Percentiles rank a stretch among this genome's conserved stretches.
phyloP scores from a whole-genome alignment of 2,797 vertebrate species.

The Spizella passerina region DNA sequence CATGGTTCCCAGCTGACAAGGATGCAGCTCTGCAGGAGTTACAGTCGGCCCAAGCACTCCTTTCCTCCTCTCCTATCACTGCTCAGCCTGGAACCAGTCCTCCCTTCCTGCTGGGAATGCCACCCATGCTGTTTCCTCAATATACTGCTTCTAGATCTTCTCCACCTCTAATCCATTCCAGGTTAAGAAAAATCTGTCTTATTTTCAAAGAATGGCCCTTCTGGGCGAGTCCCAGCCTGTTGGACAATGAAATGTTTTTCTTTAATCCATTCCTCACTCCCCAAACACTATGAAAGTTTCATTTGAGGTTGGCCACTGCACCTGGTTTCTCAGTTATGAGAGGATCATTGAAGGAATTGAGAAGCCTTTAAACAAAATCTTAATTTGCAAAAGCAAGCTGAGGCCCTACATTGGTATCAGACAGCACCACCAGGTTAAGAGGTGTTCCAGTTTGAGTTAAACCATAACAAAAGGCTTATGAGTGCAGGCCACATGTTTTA shows the following conservation, averaged over 20 bases:
- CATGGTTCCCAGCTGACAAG: background rate
- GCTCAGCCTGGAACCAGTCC: background rate
- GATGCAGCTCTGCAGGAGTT: background rate
- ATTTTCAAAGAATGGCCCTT: background rate
- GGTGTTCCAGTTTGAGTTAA: background rate
- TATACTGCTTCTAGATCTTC: background rate
- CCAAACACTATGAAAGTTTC: background rate
- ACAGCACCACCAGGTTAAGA: background rate
- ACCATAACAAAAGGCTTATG: background rate
- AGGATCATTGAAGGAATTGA: background rate
- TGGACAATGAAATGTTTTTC: background rate
- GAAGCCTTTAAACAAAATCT: background rate
- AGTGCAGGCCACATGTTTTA: background rate
- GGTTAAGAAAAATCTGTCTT: background rate
- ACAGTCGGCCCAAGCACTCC: background rate
- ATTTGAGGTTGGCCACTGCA: background rate
- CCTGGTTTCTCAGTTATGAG: background rate
- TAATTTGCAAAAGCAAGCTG: background rate
- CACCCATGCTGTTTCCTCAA: background rate
- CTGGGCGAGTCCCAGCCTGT: background rate
- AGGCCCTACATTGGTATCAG: background rate
- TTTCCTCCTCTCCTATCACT: accelerated
- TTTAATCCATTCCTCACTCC: background rate
- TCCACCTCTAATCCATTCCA: background rate
- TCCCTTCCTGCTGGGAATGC: background rate